A percentile compares a stretch with the other conserved stretches of the same genome.
phyloP scores from a whole-genome alignment of 2,797 vertebrate genomes.

The Knipowitschia caucasica region DNA sequence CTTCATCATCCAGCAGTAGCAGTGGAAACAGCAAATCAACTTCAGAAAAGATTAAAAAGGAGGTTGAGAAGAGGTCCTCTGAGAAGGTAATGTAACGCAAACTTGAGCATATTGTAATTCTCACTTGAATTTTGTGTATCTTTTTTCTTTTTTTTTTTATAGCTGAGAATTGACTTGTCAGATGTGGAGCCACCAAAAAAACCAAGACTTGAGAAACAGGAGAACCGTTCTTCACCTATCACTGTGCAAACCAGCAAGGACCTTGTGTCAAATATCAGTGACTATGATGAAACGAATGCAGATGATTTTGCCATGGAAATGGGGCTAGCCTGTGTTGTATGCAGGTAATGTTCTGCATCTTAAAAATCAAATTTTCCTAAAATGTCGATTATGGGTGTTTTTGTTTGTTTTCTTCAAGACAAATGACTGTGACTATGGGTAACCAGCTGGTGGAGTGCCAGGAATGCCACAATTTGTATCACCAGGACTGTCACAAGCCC shows the following conservation, averaged over 20 bases:
- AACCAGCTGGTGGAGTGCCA: conserved; percentile 98
- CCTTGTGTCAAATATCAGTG: conserved; percentile 86
- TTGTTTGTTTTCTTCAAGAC: conserved; percentile 65
- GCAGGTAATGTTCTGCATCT: conserved; percentile 71
- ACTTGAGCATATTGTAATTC: neutral
- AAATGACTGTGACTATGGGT: conserved; percentile 95
- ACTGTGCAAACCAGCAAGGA: conserved; percentile 90
- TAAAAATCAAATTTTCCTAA: no score
- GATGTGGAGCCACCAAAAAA: conserved; percentile 91
- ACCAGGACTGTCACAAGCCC: conserved; percentile 98
- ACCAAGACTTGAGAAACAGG: conserved; percentile 87
- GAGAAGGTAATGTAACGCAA: conserved; percentile 84
- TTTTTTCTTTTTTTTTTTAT: neutral
- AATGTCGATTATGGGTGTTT: conserved; percentile 1
- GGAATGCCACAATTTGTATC: conserved; percentile 98
- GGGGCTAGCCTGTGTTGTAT: conserved; percentile 96
- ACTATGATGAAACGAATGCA: conserved; percentile 94
- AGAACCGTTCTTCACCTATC: conserved; percentile 86
- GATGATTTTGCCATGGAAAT: conserved; percentile 99
- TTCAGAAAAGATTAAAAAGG: conserved; percentile 92
- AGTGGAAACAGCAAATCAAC: conserved; percentile 83
- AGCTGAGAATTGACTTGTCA: conserved; percentile 82
- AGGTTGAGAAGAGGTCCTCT: conserved; percentile 85
- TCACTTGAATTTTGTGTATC: neutral
- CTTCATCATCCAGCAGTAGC: conserved; percentile 81